phyloP scores from a whole-genome alignment of 2,797 vertebrate species.

The Pelodytes ibericus region DNA sequence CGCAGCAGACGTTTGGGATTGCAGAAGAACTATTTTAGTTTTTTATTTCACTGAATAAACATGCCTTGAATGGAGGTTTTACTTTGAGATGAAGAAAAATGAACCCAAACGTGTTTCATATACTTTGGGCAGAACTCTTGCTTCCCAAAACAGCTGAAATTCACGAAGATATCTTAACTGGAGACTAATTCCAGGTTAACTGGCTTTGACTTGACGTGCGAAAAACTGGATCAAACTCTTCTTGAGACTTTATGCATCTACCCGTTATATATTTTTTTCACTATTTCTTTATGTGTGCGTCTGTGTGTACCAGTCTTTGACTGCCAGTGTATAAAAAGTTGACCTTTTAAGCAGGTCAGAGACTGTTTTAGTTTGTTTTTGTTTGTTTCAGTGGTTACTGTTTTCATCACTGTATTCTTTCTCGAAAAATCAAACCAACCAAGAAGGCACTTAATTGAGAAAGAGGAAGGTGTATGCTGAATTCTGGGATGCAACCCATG shows the following conservation, averaged over 20 bases:
- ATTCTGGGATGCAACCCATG: not conserved
- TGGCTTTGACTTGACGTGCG: not conserved
- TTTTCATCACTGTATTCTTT: not conserved
- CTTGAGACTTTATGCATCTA: not conserved
- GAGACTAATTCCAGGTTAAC: not conserved
- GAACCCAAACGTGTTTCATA: constrained; percentile 11
- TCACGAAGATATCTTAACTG: not conserved
- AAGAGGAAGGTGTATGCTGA: not conserved
- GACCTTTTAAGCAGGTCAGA: not conserved
- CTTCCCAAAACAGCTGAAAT: not conserved
- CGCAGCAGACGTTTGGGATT: constrained; percentile 56
- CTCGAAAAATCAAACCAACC: not conserved
- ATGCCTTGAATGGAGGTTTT: constrained; percentile 40
- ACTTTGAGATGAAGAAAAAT: constrained; percentile 17
- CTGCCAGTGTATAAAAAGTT: not conserved
- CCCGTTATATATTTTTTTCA: too few relatives aligned
- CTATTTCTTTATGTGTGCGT: not conserved
- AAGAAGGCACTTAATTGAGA: constrained; percentile 34
- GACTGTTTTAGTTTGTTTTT: not conserved
- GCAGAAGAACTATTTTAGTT: constrained; percentile 67
- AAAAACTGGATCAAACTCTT: not conserved
- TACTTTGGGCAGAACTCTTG: constrained; percentile 3
- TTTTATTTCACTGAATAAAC: constrained; percentile 60
- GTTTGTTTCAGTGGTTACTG: not conserved
- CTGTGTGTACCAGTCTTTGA: not conserved